Conservation (phyloP, 2,113 vertebrate species). For the Origma solitaria region DNA sequence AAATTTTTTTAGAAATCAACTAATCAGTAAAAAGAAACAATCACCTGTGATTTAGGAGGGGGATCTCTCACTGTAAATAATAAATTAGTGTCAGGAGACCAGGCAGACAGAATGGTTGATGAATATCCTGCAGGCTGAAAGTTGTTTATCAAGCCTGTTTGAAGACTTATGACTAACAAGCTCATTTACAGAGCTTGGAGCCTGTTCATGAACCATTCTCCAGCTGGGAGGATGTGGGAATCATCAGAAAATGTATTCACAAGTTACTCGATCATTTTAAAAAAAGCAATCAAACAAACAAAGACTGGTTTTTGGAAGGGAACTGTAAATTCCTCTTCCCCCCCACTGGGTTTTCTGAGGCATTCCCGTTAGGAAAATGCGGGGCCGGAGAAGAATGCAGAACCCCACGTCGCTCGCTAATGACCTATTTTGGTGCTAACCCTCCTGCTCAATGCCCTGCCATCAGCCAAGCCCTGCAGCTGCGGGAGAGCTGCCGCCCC, state of each 20-base stretch:
- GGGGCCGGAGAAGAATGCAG: conserved; percentile 18
- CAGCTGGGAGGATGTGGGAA: conserved; percentile 68
- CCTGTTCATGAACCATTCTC: conserved; percentile 36
- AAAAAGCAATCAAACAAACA: conserved; percentile 53
- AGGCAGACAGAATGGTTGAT: conserved; percentile 54
- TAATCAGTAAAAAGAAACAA: conserved; percentile 47
- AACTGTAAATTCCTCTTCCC: conserved; percentile 32
- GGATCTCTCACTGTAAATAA: conserved; percentile 42
- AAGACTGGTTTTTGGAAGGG: conserved; percentile 42
- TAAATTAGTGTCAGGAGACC: conserved; percentile 45
- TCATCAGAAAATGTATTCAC: conserved; percentile 66
- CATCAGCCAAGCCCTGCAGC: not conserved
- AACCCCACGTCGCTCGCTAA: not conserved
- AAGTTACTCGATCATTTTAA: conserved; percentile 60
- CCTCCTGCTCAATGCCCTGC: not conserved
- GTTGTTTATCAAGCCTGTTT: conserved; percentile 64
- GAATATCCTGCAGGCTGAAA: conserved; percentile 57
- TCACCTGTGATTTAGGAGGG: conserved; percentile 60
- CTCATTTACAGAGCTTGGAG: conserved; percentile 57
- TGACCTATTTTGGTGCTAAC: conserved; percentile 17
- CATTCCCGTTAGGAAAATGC: conserved; percentile 4
- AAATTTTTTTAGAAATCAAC: not conserved
- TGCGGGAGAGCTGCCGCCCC: not conserved
- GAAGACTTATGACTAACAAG: conserved; percentile 64
- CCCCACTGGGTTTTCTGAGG: conserved; percentile 1